Conservation (phyloP, 2,797 vertebrate genomes). For the Linurgus olivaceus region DNA sequence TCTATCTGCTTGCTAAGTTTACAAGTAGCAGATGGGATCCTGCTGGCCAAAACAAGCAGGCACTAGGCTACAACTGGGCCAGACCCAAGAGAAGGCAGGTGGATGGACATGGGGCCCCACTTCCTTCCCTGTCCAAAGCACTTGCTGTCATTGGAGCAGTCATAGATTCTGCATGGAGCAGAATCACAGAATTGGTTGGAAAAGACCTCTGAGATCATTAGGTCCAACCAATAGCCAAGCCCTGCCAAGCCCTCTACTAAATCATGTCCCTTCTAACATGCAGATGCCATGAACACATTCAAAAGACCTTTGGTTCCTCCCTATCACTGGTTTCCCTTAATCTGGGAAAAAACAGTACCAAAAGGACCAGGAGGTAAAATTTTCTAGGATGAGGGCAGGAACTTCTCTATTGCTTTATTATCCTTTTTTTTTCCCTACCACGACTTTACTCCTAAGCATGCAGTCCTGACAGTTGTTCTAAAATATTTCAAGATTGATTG, state of each 20-base stretch:
- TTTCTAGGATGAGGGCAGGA: neutral
- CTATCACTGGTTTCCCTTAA: neutral
- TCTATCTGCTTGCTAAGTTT: neutral
- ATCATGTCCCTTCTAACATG: neutral
- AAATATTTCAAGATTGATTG: neutral
- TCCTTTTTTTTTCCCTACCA: neutral
- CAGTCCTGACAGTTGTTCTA: neutral
- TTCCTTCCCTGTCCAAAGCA: neutral
- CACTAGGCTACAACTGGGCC: neutral
- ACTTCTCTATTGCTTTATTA: neutral
- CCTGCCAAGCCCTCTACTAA: neutral
- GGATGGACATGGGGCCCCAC: neutral
- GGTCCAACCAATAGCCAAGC: neutral
- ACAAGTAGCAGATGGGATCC: neutral
- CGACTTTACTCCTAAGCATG: neutral
- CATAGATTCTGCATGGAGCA: neutral
- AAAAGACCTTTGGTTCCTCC: neutral
- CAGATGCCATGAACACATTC: neutral
- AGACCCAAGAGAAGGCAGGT: neutral
- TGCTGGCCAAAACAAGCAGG: neutral
- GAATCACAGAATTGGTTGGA: neutral
- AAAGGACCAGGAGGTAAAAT: neutral
- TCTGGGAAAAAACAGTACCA: neutral
- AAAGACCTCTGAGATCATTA: neutral
- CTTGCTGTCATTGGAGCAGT: neutral